These are phyloP conservation scores for Sturnira hondurensis DNA, from an alignment of 2,113 vertebrate genomes.

Conservation along the genomic window DNA sequence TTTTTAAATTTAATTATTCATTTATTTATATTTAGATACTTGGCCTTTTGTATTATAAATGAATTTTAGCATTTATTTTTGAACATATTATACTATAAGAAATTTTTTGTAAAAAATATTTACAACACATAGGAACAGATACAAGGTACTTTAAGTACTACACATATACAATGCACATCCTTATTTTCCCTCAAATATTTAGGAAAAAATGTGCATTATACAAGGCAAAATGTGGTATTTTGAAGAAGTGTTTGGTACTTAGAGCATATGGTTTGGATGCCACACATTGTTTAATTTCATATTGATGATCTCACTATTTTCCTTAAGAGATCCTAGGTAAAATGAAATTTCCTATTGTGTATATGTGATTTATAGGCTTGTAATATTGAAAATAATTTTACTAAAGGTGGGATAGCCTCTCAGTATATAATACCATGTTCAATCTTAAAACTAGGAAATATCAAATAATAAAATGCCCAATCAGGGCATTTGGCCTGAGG, in stretches of 20 bases:
- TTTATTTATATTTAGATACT: no score
- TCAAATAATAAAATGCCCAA: not conserved
- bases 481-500: no score
- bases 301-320: slow-evolving; percentile 25
- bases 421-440: not conserved
- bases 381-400: slow-evolving; percentile 15
- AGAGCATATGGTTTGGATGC: not conserved
- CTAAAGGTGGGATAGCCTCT: not conserved
- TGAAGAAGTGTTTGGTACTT: not conserved
- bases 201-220: no score
- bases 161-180: no score
- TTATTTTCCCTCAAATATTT: no score
- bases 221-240: not conserved
- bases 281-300: slow-evolving; percentile 1
- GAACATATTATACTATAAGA: no score
- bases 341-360: not conserved
- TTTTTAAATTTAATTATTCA: no score
- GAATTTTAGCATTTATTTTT: no score
- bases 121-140: no score
- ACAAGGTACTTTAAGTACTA: no score
- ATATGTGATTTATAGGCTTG: not conserved
- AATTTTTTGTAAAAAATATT: no score
- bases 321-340: slow-evolving; percentile 25
- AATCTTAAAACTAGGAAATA: not conserved
- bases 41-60: no score